Base-by-base conservation (phyloP, 1,140 invertebrate genomes). In the Aradophagus sp. region DNA sequence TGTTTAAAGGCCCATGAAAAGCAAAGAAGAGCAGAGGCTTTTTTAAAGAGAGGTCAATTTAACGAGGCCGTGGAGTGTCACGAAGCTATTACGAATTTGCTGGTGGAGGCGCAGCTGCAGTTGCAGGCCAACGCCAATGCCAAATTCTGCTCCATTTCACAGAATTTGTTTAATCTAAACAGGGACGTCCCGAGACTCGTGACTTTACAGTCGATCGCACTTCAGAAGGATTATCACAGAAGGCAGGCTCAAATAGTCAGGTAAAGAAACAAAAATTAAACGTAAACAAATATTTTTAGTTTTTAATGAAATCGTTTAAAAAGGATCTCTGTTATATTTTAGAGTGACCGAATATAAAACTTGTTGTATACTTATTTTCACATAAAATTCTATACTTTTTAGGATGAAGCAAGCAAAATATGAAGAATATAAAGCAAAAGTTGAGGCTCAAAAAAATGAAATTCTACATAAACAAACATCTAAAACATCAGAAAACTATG, bases 21-120 rank as follows among this genome's bases (percentile, higher is more conserved):
- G 73, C 87, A 90, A 70, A 86, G 90, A 65, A 85, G 87, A 73
- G 90, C 90, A 42, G 89, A 90, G 39, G 87, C 86, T 26, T 86
- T 88, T 73, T 76, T 90, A 29, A 83, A 84, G 29, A 85, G 87
- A 69, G 85, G 88, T 67, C 84, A 87, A 65, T 91, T 88, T 61
- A 86, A 89, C 44, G 89, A 90, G 73, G 89, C 90, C 1, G 87
- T 90, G 53, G 84, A 87, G 44, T 90, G 89, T 66, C 89, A 91
- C 68, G 84, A 89, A 72, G 86, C 86, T 74, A 89, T 89, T 8
- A 87, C 87, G 2, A 86, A 88, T 76, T 74, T 89, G 15, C 73
- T 91, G 2, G 63, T 86, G 3, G 86, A 90, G 44, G 88, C 89
- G 12, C 77, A 80, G 13, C 85, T 87, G 2, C 72, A 81, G 35